Evolutionary conservation across 1,140 invertebrate genomes (phyloP).

Genomic region (Prorops nasuta): DNA sequence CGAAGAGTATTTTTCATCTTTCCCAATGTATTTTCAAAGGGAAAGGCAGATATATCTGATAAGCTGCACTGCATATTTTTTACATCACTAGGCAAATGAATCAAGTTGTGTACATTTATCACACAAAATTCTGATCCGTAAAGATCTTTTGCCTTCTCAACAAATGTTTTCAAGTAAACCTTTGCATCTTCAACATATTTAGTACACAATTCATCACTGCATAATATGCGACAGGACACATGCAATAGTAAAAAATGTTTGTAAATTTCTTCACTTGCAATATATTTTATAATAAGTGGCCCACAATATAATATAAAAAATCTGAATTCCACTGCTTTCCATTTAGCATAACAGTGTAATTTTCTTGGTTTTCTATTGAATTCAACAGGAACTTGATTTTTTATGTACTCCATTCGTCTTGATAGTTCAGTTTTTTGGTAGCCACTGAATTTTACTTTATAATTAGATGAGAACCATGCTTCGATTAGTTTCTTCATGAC

Average conservation of each 20-base stretch:
- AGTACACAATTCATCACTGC: background rate
- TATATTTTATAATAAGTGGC: background rate
- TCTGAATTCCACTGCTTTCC: background rate
- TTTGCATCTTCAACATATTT: background rate
- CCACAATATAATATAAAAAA: background rate
- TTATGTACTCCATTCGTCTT: background rate
- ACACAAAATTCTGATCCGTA: background rate
- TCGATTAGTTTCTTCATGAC: no score
- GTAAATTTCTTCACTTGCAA: background rate
- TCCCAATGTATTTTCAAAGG: no score
- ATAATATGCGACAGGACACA: background rate
- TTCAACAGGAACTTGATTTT: background rate
- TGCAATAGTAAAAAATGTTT: background rate
- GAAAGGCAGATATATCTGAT: background rate
- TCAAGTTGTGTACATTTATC: background rate
- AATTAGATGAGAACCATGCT: no score
- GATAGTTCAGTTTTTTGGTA: background rate
- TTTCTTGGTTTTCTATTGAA: background rate
- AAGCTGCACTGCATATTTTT: background rate
- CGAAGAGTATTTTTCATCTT: background rate
- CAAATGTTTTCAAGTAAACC: background rate
- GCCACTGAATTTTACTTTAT: background rate
- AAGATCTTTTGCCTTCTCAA: background rate
- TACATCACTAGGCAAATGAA: no score
- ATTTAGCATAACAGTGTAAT: background rate